Evolutionary conservation across 2,797 vertebrate genomes (phyloP).

Genomic region (Myiotriccus ornatus): DNA sequence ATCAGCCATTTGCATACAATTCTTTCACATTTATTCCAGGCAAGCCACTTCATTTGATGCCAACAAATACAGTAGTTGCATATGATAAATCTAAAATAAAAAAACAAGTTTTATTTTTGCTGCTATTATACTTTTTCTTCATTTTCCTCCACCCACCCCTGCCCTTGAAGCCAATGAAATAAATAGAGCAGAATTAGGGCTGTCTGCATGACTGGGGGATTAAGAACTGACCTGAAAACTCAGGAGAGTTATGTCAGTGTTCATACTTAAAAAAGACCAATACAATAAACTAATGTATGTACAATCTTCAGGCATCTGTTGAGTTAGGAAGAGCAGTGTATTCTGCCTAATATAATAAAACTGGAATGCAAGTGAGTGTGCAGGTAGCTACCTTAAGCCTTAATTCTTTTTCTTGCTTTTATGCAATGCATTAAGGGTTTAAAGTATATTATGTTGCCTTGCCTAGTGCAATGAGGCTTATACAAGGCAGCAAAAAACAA

Average conservation of each 20-base stretch:
- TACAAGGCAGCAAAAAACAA: neutral
- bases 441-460: neutral
- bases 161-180: neutral
- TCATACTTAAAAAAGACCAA: neutral
- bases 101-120: neutral
- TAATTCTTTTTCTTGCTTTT: neutral
- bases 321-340: neutral
- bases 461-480: neutral
- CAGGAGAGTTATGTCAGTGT: neutral
- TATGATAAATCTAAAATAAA: neutral
- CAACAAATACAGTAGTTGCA: neutral
- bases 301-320: neutral
- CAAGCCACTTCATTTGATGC: neutral
- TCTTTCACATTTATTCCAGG: neutral
- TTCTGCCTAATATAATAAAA: neutral
- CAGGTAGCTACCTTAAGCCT: neutral
- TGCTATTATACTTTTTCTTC: neutral
- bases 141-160: neutral
- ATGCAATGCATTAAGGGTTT: neutral
- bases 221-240: neutral
- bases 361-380: neutral
- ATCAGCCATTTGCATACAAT: neutral
- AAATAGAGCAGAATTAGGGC: neutral
- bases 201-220: neutral
- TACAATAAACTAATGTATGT: neutral